Base-by-base conservation (phyloP, 2,113 vertebrate genomes). In the Prietella phreatophila region DNA sequence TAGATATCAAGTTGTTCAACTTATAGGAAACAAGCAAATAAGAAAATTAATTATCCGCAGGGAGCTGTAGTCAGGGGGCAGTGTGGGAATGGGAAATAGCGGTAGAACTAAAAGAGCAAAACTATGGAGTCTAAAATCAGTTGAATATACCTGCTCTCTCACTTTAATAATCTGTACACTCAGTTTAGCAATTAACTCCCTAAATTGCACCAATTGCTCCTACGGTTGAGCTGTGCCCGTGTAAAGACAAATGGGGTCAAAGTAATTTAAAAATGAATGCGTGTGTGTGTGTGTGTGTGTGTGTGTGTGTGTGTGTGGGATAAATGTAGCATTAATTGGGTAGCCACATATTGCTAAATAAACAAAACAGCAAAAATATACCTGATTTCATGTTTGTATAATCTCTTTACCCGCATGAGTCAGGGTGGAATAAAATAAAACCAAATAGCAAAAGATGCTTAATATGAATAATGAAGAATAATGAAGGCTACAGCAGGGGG, bases 1-100 rank as follows among this genome's bases (percentile, higher is more conserved):
- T 89, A 33, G 30, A 84, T 82, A 88, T 84, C 69, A 83, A 71
- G 61, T 83, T 86, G 73, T 83, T 65, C 36, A 56, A 67, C 42
- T 83, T 86, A 71, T 22, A 84, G 47, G 69, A 30, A 60, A 87
- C 58, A 83, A 4, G 1, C 36, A 61, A 61, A 27, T 47, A 60
- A 39, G 39, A 39, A 73, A 3, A 20, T 76, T 17, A 61, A 82
- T 39, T 56, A 82, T 56, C 80, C 11, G 19, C 53, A 25, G 33
- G 79, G 42, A 50, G 69, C 20, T 82, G 86, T 17, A 61, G 58
- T 78, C 11, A 79, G 87, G 82, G 82, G 71, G 82, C 47, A 17
- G 33, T 83, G 69, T 75, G 79, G 78, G 67, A 67, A 36, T 10
- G 25, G 53, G 58, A 15, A 56, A 69, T 22, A 56, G 69, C 6